Evolutionary conservation across 2,797 vertebrate genomes (phyloP), one percentile per base, ranked within the genome.

Genomic region (Acropternis orthonyx): DNA sequence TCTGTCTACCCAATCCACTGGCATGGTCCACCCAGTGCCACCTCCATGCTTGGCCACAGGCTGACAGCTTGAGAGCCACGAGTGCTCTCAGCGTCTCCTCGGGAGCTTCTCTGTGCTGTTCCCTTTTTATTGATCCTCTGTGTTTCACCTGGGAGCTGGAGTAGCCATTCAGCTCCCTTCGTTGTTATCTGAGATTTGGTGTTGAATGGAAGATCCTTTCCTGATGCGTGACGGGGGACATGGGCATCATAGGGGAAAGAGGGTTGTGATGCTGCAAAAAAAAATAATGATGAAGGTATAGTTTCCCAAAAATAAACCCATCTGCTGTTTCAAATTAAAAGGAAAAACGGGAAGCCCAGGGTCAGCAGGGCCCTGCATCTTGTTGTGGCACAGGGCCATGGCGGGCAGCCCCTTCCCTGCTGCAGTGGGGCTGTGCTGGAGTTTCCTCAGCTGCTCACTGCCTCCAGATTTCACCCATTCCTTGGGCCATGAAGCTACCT

Each of bases 381-480:
- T 4, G 6, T 6, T 22, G 68, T 7, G 2, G 44, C 3, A 0
- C 9, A 4, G 65, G 26, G 68, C 20, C 0, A 0, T 4, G 7
- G 5, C 1, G 6, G 34, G 65, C 13, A 72, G 44, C 44, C 37
- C 36, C 6, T 4, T 59, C 41, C 81, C 18, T 4, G 2, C 66
- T 41, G 77, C 63, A 19, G 63, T 8, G 54, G 15, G 41, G 62
- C 62, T 37, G 36, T 24, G 65, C 61, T 65, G 0, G 3, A 30
- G 4, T 56, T 46, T 32, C 63, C 63, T 4, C 7, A 39, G 63
- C 74, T 72, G 21, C 54, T 82, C 32, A 3, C 83, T 71, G 92
- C 95, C 96, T 88, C 92, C 8, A 48, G 9, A 51, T 49, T 89
- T 7, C 32, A 28, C 63, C 32, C 5, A 0, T 32, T 58, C 44